Evolutionary conservation across 2,888 invertebrate genomes (phyloP).

Genomic region (Chouioia cunea): DNA sequence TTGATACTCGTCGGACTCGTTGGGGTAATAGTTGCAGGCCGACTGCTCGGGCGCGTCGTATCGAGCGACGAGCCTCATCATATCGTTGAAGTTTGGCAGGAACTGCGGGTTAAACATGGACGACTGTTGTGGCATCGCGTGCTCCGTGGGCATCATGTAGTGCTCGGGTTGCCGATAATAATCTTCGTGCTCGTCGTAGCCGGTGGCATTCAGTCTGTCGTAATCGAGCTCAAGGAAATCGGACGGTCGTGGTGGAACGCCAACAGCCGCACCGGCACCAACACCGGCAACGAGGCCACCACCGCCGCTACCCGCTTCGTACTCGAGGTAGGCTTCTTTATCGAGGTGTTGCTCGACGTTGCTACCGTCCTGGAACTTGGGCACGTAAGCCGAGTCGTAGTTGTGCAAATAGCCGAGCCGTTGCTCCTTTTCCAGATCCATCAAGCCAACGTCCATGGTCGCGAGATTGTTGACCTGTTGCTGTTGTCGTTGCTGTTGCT

Average conservation of each 20-base stretch:
- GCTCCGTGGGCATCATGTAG: conserved; percentile 57
- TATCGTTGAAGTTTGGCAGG: conserved; percentile 64
- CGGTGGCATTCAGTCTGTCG: conserved; percentile 29
- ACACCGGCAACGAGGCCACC: too few species aligned
- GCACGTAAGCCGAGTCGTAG: conserved; percentile 42
- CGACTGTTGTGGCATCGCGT: conserved; percentile 45
- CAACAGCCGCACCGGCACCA: too few species aligned
- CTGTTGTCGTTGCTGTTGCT: conserved; percentile 11
- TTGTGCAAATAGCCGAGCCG: conserved; percentile 40
- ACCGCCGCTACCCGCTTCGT: neutral
- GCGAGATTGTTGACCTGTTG: neutral
- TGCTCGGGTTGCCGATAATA: conserved; percentile 51
- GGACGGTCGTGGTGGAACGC: neutral
- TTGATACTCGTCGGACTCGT: conserved; percentile 49
- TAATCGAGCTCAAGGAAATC: conserved; percentile 42
- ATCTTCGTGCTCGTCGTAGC: conserved; percentile 41
- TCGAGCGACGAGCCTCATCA: conserved; percentile 59
- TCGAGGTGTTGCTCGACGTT: conserved; percentile 24
- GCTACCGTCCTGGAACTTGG: conserved; percentile 34
- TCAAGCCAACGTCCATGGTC: conserved; percentile 34
- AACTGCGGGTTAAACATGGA: conserved; percentile 65
- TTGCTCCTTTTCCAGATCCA: conserved; percentile 39
- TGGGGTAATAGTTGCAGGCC: conserved; percentile 31
- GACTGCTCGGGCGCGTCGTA: conserved; percentile 42
- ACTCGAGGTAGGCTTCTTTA: conserved; percentile 31